Percentiles rank a stretch among this genome's conserved stretches.
These are phyloP conservation scores for Drosophila murphyi DNA, from an alignment of 1,140 invertebrate species.

Conservation along the genomic window DNA sequence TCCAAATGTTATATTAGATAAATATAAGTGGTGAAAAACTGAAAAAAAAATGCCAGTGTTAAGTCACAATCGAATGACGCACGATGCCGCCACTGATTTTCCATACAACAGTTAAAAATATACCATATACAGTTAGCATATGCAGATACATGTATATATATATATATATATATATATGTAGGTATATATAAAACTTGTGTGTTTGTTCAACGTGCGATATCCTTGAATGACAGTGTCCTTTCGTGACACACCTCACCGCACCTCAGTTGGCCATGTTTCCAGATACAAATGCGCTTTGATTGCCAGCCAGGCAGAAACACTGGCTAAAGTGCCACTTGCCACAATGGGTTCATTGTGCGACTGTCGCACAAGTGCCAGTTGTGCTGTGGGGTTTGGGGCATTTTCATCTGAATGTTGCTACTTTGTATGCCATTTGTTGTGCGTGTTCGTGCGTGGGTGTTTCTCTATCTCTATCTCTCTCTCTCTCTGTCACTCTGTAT, in stretches of 20 bases:
- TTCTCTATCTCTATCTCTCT: constrained; percentile 1
- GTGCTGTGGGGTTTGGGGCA: background rate
- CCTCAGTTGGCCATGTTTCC: constrained; percentile 24
- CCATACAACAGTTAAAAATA: constrained; percentile 40
- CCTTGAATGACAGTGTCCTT: constrained; percentile 64
- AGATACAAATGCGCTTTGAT: constrained; percentile 70
- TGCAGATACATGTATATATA: background rate
- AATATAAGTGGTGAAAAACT: constrained; percentile 48
- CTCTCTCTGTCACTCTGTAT: background rate
- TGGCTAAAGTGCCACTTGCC: constrained; percentile 45
- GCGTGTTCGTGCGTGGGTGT: constrained; percentile 22
- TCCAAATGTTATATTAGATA: constrained; percentile 61
- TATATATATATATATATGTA: background rate
- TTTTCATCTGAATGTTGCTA: constrained; percentile 37
- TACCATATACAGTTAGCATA: constrained; percentile 7
- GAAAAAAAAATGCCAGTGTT: constrained; percentile 35
- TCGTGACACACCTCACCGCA: constrained; percentile 28
- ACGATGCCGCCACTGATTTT: constrained; percentile 61
- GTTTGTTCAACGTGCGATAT: constrained; percentile 53
- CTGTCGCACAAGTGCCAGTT: constrained; percentile 54
- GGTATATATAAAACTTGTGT: constrained; percentile 3
- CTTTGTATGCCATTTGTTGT: constrained; percentile 61
- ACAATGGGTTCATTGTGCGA: constrained; percentile 63
- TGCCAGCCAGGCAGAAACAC: constrained; percentile 48
- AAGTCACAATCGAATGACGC: constrained; percentile 78